phyloP scores from a whole-genome alignment of 2,113 vertebrate species.

The Oryctolagus cuniculus region mOryCun1.1 NC_091433.1:13554501-13555000 shows the following conservation, averaged over 20 bases:
- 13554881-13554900: background rate
- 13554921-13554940: background rate
- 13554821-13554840: background rate
- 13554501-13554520: background rate
- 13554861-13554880: background rate
- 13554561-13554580: background rate
- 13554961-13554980: background rate
- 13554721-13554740: background rate
- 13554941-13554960: background rate
- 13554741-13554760: background rate
- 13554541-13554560: slow-evolving; percentile 23
- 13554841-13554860: background rate
- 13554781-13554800: background rate
- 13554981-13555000: background rate
- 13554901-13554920: background rate
- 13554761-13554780: background rate
- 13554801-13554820: background rate
- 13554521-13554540: background rate
- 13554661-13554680: background rate
- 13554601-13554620: background rate
- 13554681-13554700: background rate
- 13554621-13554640: background rate
- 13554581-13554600: background rate
- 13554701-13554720: background rate
- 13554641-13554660: background rate